Percentiles rank a stretch among this genome's conserved stretches.
phyloP scores from a whole-genome alignment of 2,113 vertebrate species.

The Naja naja region DNA sequence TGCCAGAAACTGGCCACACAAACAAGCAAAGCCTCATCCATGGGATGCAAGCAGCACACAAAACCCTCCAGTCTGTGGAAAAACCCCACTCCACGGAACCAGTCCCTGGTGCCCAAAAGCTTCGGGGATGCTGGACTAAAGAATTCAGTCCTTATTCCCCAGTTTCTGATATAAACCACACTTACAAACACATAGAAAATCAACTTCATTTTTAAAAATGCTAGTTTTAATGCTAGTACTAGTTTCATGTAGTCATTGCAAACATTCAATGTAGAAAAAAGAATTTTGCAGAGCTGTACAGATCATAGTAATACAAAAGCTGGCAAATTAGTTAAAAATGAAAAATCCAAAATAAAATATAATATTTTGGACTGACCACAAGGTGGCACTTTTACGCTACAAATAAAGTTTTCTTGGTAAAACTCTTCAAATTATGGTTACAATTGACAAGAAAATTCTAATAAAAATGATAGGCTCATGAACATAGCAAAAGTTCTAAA shows the following conservation, averaged over 20 bases:
- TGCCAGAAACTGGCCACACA: too few species aligned
- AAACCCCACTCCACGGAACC: too few species aligned
- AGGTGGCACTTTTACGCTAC: not conserved
- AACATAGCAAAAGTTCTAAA: not conserved
- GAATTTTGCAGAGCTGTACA: not conserved
- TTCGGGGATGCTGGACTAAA: too few species aligned
- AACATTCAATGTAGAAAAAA: not conserved
- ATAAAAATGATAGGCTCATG: not conserved
- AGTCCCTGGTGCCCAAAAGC: too few species aligned
- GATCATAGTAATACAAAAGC: not conserved
- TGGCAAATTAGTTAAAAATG: not conserved
- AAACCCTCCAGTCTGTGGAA: too few species aligned
- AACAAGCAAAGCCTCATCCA: too few species aligned
- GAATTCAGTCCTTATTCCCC: not conserved
- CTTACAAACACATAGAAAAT: not conserved
- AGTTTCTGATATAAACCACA: not conserved
- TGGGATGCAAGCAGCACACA: too few species aligned
- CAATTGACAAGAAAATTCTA: not conserved
- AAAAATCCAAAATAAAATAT: not conserved
- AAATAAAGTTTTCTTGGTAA: not conserved
- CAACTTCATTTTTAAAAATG: not conserved
- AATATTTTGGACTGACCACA: not conserved
- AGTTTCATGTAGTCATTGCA: not conserved
- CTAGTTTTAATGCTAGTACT: not conserved
- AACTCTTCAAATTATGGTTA: not conserved